Evolutionary conservation across 1,140 invertebrate species (phyloP), one percentile per base, ranked within the genome.

Genomic region (Drosophila saltans): DNA sequence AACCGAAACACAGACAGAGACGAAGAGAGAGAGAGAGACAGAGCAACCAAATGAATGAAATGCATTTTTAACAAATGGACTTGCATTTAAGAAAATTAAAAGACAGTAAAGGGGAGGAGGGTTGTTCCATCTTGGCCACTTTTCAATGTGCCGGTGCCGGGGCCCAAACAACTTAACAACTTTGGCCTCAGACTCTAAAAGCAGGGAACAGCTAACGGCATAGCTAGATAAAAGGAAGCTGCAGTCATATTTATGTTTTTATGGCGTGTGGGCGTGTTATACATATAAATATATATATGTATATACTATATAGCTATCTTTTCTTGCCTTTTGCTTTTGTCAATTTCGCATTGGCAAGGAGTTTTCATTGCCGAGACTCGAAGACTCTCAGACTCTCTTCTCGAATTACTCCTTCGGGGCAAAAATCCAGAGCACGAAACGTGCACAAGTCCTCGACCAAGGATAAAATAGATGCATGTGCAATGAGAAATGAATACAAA

Each of bases 281-380:
- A 59, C 6, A 48, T 33, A 59, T 24, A 48, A 43, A 69, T 36
- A 36, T 36, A 36, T 36, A 36, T 36, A 36, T 36, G 0, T 36
- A 36, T 36, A 36, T 36, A 36, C 6, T 36, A 36, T 30, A 36
- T 36, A 62, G 58, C 21, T 58, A 58, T 59, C 57, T 5, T 24
- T 30, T 36, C 30, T 63, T 48, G 24, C 41, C 39, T 57, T 60
- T 60, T 6, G 8, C 30, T 76, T 76, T 76, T 76, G 73, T 76
- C 74, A 76, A 76, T 76, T 76, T 57, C 73, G 39, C 74, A 21
- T 76, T 76, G 74, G 74, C 66, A 76, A 76, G 73, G 76, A 73
- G 66, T 76, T 76, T 76, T 76, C 73, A 76, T 76, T 76, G 74
- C 74, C 74, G 69, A 36, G 33, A 36, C 33, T 36, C 33, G 33